Conservation (phyloP, 2,888 invertebrate species). For the Mesorhabditis belari region DNA sequence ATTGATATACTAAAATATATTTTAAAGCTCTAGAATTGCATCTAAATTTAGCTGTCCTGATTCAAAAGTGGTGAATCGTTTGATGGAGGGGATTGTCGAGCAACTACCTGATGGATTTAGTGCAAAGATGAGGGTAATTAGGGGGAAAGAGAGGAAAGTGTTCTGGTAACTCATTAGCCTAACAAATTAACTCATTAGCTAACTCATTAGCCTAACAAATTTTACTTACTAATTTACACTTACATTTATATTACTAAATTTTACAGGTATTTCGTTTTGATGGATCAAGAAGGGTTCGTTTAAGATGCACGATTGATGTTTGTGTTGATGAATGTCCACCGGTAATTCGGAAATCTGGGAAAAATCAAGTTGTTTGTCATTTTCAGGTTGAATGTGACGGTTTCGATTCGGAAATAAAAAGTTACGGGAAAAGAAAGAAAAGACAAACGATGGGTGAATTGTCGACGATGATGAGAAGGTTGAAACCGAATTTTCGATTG, state of each 20-base stretch:
- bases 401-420: conserved; percentile 1
- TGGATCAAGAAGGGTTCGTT: conserved; percentile 47
- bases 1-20: too few relatives aligned
- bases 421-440: conserved; percentile 20
- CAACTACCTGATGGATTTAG: conserved; percentile 30
- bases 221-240: too few relatives aligned
- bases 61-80: conserved; percentile 30
- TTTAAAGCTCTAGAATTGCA: too few relatives aligned
- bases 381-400: conserved; percentile 9
- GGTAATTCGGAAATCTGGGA: too few relatives aligned
- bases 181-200: too few relatives aligned
- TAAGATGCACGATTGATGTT: conserved; percentile 49
- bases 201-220: too few relatives aligned
- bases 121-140: conserved; percentile 48
- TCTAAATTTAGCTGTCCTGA: conserved; percentile 47
- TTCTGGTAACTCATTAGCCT: too few relatives aligned
- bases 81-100: conserved; percentile 38
- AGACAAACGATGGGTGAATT: conserved; percentile 22
- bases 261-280: conserved; percentile 52
- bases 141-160: too few relatives aligned
- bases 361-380: too few relatives aligned
- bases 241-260: too few relatives aligned
- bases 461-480: conserved; percentile 4
- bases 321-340: conserved; percentile 43
- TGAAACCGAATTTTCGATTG: conserved; percentile 3